These are phyloP conservation scores for Zelostemma sp. DNA, from an alignment of 1,140 invertebrate genomes.

Conservation along the genomic window DNA sequence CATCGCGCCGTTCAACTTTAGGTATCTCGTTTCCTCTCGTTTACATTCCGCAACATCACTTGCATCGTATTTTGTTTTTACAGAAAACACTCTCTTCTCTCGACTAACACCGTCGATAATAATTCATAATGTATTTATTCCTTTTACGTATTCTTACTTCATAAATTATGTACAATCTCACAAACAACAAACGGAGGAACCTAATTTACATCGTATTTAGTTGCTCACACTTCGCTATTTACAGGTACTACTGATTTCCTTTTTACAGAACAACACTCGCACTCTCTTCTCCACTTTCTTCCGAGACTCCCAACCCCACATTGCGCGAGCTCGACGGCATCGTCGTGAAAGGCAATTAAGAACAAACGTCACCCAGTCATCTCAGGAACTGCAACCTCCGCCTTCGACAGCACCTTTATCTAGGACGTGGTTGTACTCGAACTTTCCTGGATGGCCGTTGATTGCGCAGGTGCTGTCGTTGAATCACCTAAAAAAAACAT, in stretches of 20 bases:
- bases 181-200: conserved; percentile 71
- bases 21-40: conserved; percentile 54
- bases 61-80: conserved; percentile 49
- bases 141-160: conserved; percentile 61
- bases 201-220: conserved; percentile 69
- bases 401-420: conserved; percentile 42
- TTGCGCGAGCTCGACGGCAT: conserved; percentile 46
- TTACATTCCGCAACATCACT: conserved; percentile 66
- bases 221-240: conserved; percentile 68
- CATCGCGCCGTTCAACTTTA: conserved; percentile 21
- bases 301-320: conserved; percentile 22
- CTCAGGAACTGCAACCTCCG: conserved; percentile 59
- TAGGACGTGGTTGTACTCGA: conserved; percentile 45
- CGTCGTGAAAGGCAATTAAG: conserved; percentile 48
- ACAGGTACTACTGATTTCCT: conserved; percentile 68
- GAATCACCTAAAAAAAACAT: conserved; percentile 32
- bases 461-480: conserved; percentile 44
- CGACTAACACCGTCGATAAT: conserved; percentile 64
- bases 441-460: conserved; percentile 44
- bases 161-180: conserved; percentile 71
- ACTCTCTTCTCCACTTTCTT: conserved; percentile 19
- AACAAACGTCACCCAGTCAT: conserved; percentile 51
- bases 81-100: conserved; percentile 59
- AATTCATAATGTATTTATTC: conserved; percentile 57
- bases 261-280: conserved; percentile 48